A percentile compares a stretch with the other conserved stretches of the same genome.
These are phyloP conservation scores for Taenioides sp. DNA, from an alignment of 2,797 vertebrate species.

Conservation along the genomic window DNA sequence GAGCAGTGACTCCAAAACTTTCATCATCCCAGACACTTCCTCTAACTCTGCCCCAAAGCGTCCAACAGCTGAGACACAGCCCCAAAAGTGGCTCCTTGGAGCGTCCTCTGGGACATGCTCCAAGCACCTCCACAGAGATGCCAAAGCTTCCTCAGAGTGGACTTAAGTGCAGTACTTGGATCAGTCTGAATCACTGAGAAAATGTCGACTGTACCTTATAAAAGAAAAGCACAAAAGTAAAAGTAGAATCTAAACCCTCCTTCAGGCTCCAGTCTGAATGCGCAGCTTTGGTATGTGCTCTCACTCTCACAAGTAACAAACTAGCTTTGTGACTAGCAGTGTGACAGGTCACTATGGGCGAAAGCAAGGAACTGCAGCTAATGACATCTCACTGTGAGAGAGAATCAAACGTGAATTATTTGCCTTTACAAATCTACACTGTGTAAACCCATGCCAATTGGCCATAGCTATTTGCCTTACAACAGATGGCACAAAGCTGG, in stretches of 20 bases:
- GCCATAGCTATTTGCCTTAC: background rate
- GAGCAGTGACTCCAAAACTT: too few relatives aligned
- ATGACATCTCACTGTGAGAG: background rate
- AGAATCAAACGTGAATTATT: background rate
- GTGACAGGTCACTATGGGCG: background rate
- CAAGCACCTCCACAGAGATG: too few relatives aligned
- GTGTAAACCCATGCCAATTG: background rate
- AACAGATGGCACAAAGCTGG: conserved; percentile 2
- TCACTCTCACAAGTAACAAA: background rate
- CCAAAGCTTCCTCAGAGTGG: too few relatives aligned
- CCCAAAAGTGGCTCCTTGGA: too few relatives aligned
- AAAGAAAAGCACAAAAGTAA: background rate
- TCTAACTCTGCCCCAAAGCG: too few relatives aligned
- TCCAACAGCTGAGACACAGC: too few relatives aligned
- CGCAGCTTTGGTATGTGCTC: background rate
- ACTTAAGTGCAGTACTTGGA: too few relatives aligned
- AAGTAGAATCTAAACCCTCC: background rate
- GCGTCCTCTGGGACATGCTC: too few relatives aligned
- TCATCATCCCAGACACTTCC: too few relatives aligned
- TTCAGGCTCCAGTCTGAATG: background rate
- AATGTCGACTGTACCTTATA: background rate
- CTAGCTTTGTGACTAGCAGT: background rate
- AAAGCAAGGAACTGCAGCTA: background rate
- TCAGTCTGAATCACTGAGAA: too few relatives aligned
- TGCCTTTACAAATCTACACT: conserved; percentile 1